Base-by-base conservation (phyloP, 2,888 invertebrate genomes). In the Drosophila sordidula region DNA sequence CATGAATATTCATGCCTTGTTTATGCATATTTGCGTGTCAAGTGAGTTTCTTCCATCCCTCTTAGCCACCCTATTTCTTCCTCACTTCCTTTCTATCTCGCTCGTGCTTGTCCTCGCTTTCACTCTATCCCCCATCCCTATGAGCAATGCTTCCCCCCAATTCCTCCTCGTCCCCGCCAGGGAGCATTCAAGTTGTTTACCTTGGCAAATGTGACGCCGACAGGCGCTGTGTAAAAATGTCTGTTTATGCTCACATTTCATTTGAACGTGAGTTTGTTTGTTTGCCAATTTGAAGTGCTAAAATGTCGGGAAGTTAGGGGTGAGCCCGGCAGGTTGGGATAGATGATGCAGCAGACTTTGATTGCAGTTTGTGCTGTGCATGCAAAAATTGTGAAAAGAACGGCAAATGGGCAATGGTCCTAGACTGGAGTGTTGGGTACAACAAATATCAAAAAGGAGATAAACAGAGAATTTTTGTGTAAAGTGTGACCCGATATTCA, bases 1-100 rank as follows among this genome's bases (percentile, higher is more conserved):
- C 69, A 87, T 80, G 80, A 89, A 90, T 80, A 87, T 81, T 81
- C 80, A 84, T 85, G 78, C 75, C 88, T 76, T 84, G 76, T 89
- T 87, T 87, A 87, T 87, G 86, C 89, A 87, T 85, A 89, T 87
- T 87, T 87, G 87, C 86, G 88, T 87, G 89, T 86, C 86, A 86
- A 86, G 86, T 87, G 86, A 85, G 58, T 70, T 63, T 38, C 47
- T 32, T 12, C 39, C 38, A 46, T n/a, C 18, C 26, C 22, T 4
- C 16, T 11, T 9, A 29, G 29, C 26, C 38, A n/a, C 54, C 38
- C 39, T 18, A 22, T 45, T 54, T 42, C 29, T 34, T 62, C n/a
- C 29, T 6, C 49, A 49, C 32, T 18, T 18, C 25, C 34, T 51
- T 44, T 14, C 50, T 14, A n/a, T 34, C 49, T 11, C 55, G 39